Conservation (phyloP, 2,888 invertebrate species). For the Chirona hameri region DNA sequence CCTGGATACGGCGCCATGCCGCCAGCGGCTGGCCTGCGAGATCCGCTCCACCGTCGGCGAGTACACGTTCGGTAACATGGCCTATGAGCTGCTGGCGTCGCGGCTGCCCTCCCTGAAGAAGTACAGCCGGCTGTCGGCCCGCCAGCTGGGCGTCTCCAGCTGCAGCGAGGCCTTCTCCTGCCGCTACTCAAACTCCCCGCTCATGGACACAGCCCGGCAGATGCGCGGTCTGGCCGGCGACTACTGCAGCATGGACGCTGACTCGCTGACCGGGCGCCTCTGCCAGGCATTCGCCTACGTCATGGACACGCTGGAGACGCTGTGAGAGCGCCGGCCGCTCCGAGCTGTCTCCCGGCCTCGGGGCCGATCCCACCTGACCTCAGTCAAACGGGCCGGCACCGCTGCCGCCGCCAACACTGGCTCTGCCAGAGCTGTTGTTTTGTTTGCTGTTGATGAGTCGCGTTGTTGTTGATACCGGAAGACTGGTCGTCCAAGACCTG, state of each 20-base stretch:
- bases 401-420: no score
- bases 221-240: constrained; percentile 9
- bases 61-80: not conserved
- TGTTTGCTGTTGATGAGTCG: no score
- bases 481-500: no score
- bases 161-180: not conserved
- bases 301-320: constrained; percentile 22
- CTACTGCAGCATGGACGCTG: not conserved
- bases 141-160: not conserved
- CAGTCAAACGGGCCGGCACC: no score
- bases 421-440: no score
- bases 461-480: no score
- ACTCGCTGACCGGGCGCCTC: not conserved
- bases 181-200: constrained; percentile 22
- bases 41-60: not conserved
- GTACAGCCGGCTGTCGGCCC: not conserved
- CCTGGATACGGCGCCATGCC: constrained; percentile 12
- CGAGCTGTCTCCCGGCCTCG: not conserved
- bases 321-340: not conserved
- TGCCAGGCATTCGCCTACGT: constrained; percentile 23
- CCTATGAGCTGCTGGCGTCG: constrained; percentile 1
- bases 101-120: not conserved
- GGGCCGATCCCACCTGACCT: no score
- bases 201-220: constrained; percentile 2
- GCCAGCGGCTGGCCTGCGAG: constrained; percentile 23